Evolutionary conservation across 30 jellyfish, hydroid and myxozoan genomes (phyloP), one percentile per base, ranked within the genome.

Genomic region (Aurelia sp.): DNA sequence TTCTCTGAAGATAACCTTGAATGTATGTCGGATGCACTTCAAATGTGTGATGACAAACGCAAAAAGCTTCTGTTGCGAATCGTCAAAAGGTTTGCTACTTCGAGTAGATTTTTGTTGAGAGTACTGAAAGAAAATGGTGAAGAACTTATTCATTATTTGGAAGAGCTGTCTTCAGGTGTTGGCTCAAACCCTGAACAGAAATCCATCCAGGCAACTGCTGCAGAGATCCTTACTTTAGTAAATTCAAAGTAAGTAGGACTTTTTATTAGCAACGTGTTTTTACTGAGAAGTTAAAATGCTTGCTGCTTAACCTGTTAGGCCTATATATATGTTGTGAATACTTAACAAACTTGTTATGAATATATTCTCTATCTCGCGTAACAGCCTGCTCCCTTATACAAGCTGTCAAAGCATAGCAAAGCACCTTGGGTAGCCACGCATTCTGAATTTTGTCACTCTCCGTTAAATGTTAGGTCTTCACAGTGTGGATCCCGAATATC

Each of bases 1-100:
- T 88, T 93, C 53, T 60, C 97, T 12, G 96, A 69, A 31, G 97
- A 93, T 57, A 87, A 88, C 68, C 90, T 88, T 33, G 97, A 83
- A 40, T 74, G 96, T 52, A 59, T 93, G 50, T 61, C 89, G 13
- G 93, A 81, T 48, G 97, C 97, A 51, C 33, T 89, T 51, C 87
- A 87, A 44, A 15, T 73, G 73, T 80, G 74, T 20, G 78, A 52
- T 63, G 78, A 78, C 40, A 87, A 84, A 50, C 85, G 92, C 35
- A 89, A 83, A 78, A 93, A 93, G 64, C 72, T 93, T 0, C 58
- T 93, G 79, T 55, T 93, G 47, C 89, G 98, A 33, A 83, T 93
- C 3, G 73, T 93, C 71, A 93, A 93, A 33, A 90, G 98, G 13
- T 84, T 87, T 47, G 70, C 84, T 15, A 60, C 96, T 11, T 87